Evolutionary conservation across 2,888 invertebrate genomes (phyloP).

Genomic region (Pheosia tremula): DNA sequence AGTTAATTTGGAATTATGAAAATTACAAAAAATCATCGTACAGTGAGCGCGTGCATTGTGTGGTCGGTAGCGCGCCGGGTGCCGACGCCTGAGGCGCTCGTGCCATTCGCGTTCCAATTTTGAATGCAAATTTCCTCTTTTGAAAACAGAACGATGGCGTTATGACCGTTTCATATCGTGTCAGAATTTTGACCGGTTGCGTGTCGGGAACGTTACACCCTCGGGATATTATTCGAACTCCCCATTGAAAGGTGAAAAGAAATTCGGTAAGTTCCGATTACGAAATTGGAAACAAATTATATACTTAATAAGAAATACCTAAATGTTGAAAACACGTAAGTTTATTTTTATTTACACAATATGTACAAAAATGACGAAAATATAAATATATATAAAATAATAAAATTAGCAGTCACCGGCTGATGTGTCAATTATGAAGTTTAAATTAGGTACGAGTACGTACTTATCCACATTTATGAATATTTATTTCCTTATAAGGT

Average conservation of each 20-base stretch:
- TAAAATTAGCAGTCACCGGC: no score
- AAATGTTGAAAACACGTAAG: no score
- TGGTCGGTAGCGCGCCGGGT: constrained; percentile 65
- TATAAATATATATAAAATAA: no score
- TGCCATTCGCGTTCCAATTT: constrained; percentile 79
- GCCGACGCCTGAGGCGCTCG: constrained; percentile 69
- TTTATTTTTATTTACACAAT: no score
- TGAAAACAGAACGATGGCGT: constrained; percentile 52
- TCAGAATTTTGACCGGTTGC: constrained; percentile 64
- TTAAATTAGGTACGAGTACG: no score
- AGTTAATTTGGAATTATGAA: constrained; percentile 57
- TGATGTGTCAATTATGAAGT: no score
- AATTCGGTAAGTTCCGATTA: constrained; percentile 14
- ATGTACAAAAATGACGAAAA: no score
- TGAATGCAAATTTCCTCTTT: constrained; percentile 74
- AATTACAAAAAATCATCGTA: constrained; percentile 45
- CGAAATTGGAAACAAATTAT: constrained; percentile 1
- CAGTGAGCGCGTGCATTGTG: constrained; percentile 51
- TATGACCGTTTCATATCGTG: constrained; percentile 49
- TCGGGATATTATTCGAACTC: constrained; percentile 36
- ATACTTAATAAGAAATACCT: not conserved
- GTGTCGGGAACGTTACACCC: constrained; percentile 64
- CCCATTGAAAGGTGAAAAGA: constrained; percentile 17
- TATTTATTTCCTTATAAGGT: no score
- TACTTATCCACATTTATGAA: no score